phyloP scores from a whole-genome alignment of 2,797 vertebrate species.

The Enteromius argenteus region DNA sequence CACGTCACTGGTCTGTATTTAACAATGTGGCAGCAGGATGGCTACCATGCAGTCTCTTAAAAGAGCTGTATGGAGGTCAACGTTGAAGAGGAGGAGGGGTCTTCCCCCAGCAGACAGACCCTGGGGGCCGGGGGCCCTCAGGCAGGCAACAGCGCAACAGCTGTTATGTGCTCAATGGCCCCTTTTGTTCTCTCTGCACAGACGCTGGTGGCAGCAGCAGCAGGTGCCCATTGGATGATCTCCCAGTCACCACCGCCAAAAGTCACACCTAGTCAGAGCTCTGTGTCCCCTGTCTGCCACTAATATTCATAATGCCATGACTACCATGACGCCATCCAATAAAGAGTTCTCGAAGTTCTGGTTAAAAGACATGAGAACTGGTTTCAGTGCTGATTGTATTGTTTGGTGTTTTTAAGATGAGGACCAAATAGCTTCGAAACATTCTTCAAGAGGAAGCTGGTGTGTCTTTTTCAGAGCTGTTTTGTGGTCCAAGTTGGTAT shows the following conservation, averaged over 20 bases:
- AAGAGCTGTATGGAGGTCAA: slow-evolving; percentile 55
- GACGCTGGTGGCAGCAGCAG: slow-evolving; percentile 55
- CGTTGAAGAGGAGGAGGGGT: slow-evolving; percentile 39
- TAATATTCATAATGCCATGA: slow-evolving; percentile 31
- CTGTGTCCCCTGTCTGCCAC: slow-evolving; percentile 43
- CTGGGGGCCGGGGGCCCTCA: slow-evolving; percentile 53
- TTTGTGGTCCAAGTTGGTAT: neutral
- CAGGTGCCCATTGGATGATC: slow-evolving; percentile 59
- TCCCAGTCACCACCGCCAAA: slow-evolving; percentile 49
- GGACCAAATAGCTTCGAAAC: too few relatives aligned
- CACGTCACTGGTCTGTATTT: slow-evolving; percentile 39
- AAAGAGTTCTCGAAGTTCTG: slow-evolving; percentile 4
- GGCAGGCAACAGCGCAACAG: slow-evolving; percentile 63
- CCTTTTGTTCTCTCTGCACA: slow-evolving; percentile 60
- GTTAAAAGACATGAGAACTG: neutral
- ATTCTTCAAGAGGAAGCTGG: too few relatives aligned
- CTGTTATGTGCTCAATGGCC: slow-evolving; percentile 65
- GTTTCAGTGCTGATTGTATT: neutral
- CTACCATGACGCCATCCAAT: neutral
- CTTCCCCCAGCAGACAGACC: slow-evolving; percentile 56
- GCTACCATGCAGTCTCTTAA: slow-evolving; percentile 40
- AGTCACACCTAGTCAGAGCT: slow-evolving; percentile 57
- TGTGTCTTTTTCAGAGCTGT: neutral
- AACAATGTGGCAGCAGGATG: slow-evolving; percentile 38
- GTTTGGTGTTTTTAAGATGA: neutral